A percentile compares a stretch with the other conserved stretches of the same genome.
Conservation (phyloP, 1,140 invertebrate species). For the Gonioctena quinquepunctata region DNA sequence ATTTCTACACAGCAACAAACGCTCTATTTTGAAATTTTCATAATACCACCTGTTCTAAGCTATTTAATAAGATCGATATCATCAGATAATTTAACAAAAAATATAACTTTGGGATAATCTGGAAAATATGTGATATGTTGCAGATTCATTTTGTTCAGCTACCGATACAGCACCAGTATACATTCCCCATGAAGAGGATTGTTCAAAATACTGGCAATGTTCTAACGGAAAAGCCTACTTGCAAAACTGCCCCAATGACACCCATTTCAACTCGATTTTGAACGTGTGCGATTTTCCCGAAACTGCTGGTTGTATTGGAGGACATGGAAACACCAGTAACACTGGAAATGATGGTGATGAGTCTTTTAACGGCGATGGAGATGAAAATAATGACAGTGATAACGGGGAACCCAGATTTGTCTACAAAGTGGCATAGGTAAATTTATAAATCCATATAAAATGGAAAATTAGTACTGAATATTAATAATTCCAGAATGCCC, state of each 20-base stretch:
- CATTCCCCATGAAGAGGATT: constrained; percentile 38
- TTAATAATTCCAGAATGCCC: constrained; percentile 12
- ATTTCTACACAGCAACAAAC: too few species aligned
- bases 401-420: neutral
- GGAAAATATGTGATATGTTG: too few species aligned
- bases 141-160: neutral
- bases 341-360: neutral
- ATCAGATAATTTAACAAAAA: too few species aligned
- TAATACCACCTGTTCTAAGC: too few species aligned
- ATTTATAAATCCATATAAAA: neutral
- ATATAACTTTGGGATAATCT: too few species aligned
- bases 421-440: neutral
- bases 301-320: constrained; percentile 11
- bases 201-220: constrained; percentile 64
- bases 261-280: constrained; percentile 60
- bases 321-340: neutral
- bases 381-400: neutral
- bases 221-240: constrained; percentile 55
- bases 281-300: constrained; percentile 61
- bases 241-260: constrained; percentile 56
- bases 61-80: too few species aligned
- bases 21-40: too few species aligned
- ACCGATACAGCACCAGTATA: neutral
- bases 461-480: neutral
- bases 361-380: too few species aligned